Evolutionary conservation across 2,797 vertebrate species (phyloP).

Genomic region (Knipowitschia caucasica): DNA sequence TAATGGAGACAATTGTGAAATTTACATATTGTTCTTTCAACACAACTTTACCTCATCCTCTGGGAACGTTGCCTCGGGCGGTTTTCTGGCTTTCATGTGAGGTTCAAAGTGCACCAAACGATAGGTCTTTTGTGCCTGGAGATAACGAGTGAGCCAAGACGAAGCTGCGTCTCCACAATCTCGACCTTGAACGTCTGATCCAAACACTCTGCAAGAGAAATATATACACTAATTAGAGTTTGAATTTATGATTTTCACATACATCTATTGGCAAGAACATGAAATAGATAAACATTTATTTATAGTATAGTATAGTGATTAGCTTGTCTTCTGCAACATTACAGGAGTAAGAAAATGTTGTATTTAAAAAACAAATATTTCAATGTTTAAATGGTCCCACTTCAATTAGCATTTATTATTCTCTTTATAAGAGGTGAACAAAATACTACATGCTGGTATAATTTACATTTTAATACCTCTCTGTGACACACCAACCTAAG

Average conservation of each 20-base stretch:
- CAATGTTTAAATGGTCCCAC: too few relatives aligned
- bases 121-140: constrained; percentile 71
- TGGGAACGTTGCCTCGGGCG: constrained; percentile 52
- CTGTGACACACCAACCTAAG: neutral
- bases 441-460: too few relatives aligned
- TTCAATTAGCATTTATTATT: too few relatives aligned
- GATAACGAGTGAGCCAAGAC: constrained; percentile 81
- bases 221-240: constrained; percentile 1
- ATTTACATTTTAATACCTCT: neutral
- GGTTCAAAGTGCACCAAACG: constrained; percentile 89
- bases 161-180: constrained; percentile 88
- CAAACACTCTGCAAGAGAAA: constrained; percentile 79
- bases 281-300: neutral
- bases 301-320: too few relatives aligned
- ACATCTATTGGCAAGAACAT: neutral
- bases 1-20: neutral
- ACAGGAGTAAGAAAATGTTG: neutral
- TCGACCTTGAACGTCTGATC: constrained; percentile 82
- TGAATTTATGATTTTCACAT: neutral
- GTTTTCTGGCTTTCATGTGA: constrained; percentile 75
- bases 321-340: too few relatives aligned
- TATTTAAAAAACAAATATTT: too few relatives aligned
- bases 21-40: neutral
- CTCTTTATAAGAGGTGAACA: too few relatives aligned
- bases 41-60: constrained; percentile 72